Base-by-base conservation (phyloP, 2,113 vertebrate species). In the Aramus guarauna region DNA sequence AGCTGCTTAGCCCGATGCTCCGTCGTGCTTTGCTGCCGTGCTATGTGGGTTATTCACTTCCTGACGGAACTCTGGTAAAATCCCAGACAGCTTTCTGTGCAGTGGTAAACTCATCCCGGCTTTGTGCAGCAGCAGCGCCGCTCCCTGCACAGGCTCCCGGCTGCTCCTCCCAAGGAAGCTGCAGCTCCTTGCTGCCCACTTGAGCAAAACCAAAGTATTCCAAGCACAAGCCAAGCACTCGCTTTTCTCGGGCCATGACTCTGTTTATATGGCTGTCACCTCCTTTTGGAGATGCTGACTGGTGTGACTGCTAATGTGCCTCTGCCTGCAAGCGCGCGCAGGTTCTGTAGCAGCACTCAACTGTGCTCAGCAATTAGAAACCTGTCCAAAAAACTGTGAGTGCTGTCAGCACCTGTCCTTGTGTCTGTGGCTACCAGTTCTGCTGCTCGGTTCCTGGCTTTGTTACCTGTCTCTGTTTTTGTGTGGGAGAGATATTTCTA, bases 1-100 rank as follows among this genome's bases (percentile, higher is more conserved):
- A 34, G 63, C 64, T 32, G 63, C 48, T 50, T 26, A 22, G 36
- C 58, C 50, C 34, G 36, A 6, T 37, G 58, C 56, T 63, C 37
- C 4, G 0, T 17, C 2, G 1, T 15, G 47, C 55, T 32, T 24
- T 30, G 23, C 76, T n/a, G 29, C 41, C 11, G 1, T 14, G 29
- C 71, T 26, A 1, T 3, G 39, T 26, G 58, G 29, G 41, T 66
- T 48, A 15, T 12, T 77, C 41, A 2, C 48, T 15, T 63, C 7
- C 41, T 5, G 18, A 21, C 66, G 59, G 26, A 50, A 27, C 21
- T 59, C 3, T 6, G 11, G 18, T 23, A 32, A 63, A 63, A 41
- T n/a, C 30, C 56, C 19, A 7, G n/a, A 5, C 7, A 27, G 56
- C 12, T 8, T 76, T 62, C 63, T 48, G 30, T 22, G 14, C 12